phyloP scores from a whole-genome alignment of 2,888 invertebrate species.

The Ophonus ardosiacus region DNA sequence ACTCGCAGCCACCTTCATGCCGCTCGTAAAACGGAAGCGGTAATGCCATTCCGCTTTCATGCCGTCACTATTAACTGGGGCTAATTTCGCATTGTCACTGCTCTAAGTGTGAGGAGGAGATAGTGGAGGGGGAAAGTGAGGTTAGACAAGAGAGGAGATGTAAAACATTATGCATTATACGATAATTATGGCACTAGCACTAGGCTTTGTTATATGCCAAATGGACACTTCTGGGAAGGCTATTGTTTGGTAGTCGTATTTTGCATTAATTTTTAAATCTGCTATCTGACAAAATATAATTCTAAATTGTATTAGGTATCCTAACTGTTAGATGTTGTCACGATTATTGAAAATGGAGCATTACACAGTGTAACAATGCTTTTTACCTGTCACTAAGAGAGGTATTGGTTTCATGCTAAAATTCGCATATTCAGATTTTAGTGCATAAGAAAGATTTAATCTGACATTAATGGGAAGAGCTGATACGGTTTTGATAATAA shows the following conservation, averaged over 20 bases:
- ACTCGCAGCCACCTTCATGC: slow-evolving; percentile 13
- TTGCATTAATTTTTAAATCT: too few relatives aligned
- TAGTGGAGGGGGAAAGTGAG: neutral
- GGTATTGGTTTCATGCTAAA: too few relatives aligned
- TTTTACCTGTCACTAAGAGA: too few relatives aligned
- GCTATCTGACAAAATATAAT: too few relatives aligned
- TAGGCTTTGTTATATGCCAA: neutral
- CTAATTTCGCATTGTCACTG: slow-evolving; percentile 49
- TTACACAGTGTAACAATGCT: too few relatives aligned
- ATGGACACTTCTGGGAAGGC: neutral
- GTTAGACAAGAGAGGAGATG: slow-evolving; percentile 4
- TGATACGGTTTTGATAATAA: too few relatives aligned
- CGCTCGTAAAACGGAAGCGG: slow-evolving; percentile 48
- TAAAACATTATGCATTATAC: slow-evolving; percentile 17
- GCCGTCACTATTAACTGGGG: slow-evolving; percentile 39
- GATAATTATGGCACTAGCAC: neutral
- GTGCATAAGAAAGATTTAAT: too few relatives aligned
- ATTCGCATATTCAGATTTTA: too few relatives aligned
- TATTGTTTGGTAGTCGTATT: neutral
- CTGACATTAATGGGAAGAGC: too few relatives aligned
- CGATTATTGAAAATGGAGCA: too few relatives aligned
- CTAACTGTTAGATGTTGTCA: too few relatives aligned
- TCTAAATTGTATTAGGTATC: too few relatives aligned
- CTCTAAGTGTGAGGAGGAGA: neutral
- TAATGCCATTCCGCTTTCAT: slow-evolving; percentile 48